Percentiles rank a stretch among this genome's conserved stretches.
Evolutionary conservation across 2,888 invertebrate species (phyloP).

Genomic region (Bugula neritina): DNA sequence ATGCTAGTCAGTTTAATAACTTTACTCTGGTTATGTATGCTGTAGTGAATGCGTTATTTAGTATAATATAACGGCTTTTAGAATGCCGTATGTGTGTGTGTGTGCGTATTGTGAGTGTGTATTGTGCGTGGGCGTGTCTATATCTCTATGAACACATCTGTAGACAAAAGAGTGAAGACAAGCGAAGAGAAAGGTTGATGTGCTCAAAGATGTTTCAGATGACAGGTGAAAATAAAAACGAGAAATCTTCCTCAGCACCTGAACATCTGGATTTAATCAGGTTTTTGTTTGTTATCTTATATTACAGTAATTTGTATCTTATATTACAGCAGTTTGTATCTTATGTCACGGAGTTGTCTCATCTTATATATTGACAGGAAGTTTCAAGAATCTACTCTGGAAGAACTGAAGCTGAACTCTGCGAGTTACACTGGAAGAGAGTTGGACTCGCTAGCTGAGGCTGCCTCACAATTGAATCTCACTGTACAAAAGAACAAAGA

Average conservation of each 20-base stretch:
- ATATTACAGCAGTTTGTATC: background rate
- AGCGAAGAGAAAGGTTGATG: constrained; percentile 5
- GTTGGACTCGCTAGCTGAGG: background rate
- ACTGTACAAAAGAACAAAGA: background rate
- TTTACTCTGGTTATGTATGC: too few relatives aligned
- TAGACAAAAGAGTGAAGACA: background rate
- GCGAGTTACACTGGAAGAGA: background rate
- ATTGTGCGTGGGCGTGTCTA: background rate
- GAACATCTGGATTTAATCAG: background rate
- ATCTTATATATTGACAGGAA: too few relatives aligned
- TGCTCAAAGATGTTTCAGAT: constrained; percentile 24
- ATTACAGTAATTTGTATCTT: background rate
- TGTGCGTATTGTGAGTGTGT: background rate
- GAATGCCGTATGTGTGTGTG: too few relatives aligned
- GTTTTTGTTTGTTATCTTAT: background rate
- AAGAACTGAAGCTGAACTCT: constrained; percentile 12
- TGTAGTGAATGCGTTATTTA: too few relatives aligned
- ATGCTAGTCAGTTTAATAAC: too few relatives aligned
- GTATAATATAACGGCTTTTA: too few relatives aligned
- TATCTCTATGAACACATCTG: background rate
- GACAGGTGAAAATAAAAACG: background rate
- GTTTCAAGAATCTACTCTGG: constrained; percentile 29
- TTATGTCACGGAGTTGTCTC: background rate
- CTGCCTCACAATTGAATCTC: background rate
- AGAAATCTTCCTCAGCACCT: background rate